Evolutionary conservation across 2,113 vertebrate genomes (phyloP).

Genomic region (Suricata suricatta): DNA sequence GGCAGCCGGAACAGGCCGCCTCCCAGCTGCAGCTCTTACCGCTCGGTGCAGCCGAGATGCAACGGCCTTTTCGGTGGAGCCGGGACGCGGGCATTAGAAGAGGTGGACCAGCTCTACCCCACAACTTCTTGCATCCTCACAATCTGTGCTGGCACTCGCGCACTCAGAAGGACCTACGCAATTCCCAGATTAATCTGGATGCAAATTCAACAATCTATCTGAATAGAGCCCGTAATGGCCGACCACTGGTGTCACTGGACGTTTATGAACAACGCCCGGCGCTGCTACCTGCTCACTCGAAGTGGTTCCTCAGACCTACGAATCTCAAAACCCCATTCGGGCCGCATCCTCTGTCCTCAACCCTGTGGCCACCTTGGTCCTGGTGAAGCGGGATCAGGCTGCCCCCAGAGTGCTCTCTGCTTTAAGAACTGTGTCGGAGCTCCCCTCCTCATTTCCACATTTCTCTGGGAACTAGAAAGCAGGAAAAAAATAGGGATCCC

Average conservation of each 20-base stretch:
- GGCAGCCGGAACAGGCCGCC: neutral
- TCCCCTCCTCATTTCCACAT: neutral
- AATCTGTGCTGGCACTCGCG: neutral
- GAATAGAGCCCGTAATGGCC: neutral
- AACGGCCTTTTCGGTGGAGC: neutral
- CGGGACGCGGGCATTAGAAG: neutral
- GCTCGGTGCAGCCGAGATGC: fast-evolving
- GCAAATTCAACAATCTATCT: neutral
- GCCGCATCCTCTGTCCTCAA: neutral
- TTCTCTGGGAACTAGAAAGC: neutral
- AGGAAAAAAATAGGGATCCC: neutral
- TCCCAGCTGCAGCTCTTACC: neutral
- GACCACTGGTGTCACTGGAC: fast-evolving
- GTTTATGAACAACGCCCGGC: neutral
- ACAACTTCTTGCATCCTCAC: neutral
- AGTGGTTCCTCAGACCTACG: neutral
- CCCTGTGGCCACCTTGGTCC: neutral
- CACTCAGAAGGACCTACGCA: neutral
- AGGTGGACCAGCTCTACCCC: neutral
- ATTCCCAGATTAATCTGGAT: neutral
- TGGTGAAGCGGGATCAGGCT: too few relatives aligned
- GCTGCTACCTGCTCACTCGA: neutral
- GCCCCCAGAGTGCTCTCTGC: fast-evolving
- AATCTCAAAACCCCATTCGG: neutral
- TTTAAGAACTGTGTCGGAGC: neutral